These are phyloP conservation scores for Pammene fasciana DNA, from an alignment of 2,888 invertebrate genomes.

Conservation along the genomic window DNA sequence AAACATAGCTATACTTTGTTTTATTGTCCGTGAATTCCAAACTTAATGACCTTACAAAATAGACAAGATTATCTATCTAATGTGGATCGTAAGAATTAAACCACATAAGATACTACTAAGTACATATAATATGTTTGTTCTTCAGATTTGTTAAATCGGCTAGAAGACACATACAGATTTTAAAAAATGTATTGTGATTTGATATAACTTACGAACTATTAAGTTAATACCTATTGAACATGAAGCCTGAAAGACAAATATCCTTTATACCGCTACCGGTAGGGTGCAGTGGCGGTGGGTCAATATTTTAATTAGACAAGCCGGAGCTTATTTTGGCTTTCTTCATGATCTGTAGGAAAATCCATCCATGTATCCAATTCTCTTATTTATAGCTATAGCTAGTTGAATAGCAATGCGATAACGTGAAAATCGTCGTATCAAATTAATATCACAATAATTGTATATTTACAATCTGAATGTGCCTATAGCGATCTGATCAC, in stretches of 20 bases:
- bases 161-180: not conserved
- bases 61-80: not conserved
- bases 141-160: slow-evolving; percentile 6
- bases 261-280: no score
- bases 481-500: slow-evolving; percentile 35
- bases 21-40: slow-evolving; percentile 9
- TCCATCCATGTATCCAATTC: no score
- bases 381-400: no score
- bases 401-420: no score
- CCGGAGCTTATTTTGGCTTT: no score
- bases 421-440: no score
- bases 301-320: no score
- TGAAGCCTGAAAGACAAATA: no score
- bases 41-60: not conserved
- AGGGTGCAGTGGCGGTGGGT: no score
- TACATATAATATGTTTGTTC: slow-evolving; percentile 2
- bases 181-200: not conserved
- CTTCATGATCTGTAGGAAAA: no score
- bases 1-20: not conserved
- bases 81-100: not conserved
- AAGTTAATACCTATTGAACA: not conserved
- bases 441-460: not conserved
- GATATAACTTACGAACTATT: not conserved
- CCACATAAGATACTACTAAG: not conserved
- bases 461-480: not conserved